Evolutionary conservation across 2,113 vertebrate species (phyloP), one percentile per base, ranked within the genome.

Genomic region (Crotalus horridus): DNA sequence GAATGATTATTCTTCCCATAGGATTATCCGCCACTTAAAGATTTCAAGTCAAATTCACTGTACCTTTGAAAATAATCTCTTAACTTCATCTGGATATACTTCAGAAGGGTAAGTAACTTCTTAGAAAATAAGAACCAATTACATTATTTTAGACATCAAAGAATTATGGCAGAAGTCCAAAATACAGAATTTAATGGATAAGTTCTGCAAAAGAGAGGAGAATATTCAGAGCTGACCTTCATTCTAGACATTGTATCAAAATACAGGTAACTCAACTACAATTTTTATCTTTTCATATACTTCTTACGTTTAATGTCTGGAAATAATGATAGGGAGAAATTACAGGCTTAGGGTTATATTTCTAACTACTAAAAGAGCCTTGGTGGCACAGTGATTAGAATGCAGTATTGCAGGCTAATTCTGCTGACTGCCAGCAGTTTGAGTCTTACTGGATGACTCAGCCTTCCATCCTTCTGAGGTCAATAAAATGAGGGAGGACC

Each of bases 81-180:
- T 98, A 93, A 93, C 98, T 43, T 98, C 99, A 15, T 97, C 97
- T 20, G 98, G 98, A 93, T 98, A 97, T 92, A 94, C 93, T 23
- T 96, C 97, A 0, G 92, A 97, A 93, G 97, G 98, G 99, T 99
- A 97, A 95, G 96, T 91, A 94, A 5, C 24, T 53, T 0, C 1
- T 55, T 3, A 0, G 2, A 29, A 89, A 21, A 33, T 53, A 59
- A 88, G 51, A 88, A n/a, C 15, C 51, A 54, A 20, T 10, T n/a
- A 17, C 8, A 39, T 81, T 85, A 39, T 33, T 91, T 55, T 81
- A 9, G 8, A 90, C 26, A 90, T 64, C 61, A 53, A 12, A 64
- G 15, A 81, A 87, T 86, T 43, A 5, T 54, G n/a, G 48, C 9
- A 29, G 33, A 54, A 81, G 3, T 53, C 10, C 51, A 69, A n/a